These are phyloP conservation scores for Strix aluco DNA, from an alignment of 2,113 vertebrate species.

Conservation along the genomic window DNA sequence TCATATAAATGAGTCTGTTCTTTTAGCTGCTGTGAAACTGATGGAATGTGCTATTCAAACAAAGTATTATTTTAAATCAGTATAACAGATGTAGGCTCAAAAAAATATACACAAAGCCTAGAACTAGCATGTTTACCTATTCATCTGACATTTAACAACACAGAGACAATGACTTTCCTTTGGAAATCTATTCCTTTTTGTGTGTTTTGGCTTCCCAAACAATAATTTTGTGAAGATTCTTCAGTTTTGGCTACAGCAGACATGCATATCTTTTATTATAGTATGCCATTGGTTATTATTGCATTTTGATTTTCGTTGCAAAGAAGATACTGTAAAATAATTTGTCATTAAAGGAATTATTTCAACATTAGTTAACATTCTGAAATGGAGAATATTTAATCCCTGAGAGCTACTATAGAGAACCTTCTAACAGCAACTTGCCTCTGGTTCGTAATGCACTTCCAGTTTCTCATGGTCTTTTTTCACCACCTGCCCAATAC, in stretches of 20 bases:
- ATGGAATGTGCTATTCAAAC: background rate
- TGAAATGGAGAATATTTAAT: background rate
- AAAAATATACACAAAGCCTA: background rate
- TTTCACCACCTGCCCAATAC: slow-evolving; percentile 71
- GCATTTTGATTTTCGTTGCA: background rate
- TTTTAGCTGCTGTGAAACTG: background rate
- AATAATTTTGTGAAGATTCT: background rate
- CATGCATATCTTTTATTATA: background rate
- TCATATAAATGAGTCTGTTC: background rate
- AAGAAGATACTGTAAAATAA: background rate
- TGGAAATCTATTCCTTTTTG: background rate
- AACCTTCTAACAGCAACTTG: slow-evolving; percentile 34
- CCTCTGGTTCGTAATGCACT: slow-evolving; percentile 80
- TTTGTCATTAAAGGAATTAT: background rate
- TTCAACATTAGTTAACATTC: background rate
- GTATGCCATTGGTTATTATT: background rate
- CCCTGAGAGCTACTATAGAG: background rate
- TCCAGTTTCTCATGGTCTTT: slow-evolving; percentile 74
- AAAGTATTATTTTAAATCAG: background rate
- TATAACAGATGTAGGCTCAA: background rate
- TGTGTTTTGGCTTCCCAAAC: background rate
- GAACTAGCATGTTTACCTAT: background rate
- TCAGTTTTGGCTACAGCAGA: background rate
- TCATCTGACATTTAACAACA: background rate
- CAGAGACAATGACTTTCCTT: background rate